These are phyloP conservation scores for Caenorhabditis becei DNA, from an alignment of 2,888 invertebrate species.

Conservation along the genomic window DNA sequence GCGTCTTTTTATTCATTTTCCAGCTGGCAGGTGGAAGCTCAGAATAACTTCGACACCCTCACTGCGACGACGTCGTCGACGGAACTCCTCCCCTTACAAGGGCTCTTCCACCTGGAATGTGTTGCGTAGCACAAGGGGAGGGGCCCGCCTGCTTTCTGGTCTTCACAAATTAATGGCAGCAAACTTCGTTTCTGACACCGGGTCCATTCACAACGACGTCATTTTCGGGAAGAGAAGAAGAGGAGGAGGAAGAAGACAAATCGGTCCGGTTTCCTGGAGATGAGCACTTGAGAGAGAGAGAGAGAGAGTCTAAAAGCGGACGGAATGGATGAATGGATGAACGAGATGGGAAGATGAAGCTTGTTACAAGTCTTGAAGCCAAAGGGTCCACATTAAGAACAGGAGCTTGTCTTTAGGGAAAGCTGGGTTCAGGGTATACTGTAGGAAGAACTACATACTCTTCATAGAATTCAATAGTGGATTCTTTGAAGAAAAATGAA, in stretches of 20 bases:
- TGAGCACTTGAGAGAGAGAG: background rate
- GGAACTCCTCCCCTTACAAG: background rate
- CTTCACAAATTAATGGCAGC: constrained; percentile 22
- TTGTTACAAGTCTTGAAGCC: no score
- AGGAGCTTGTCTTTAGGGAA: background rate
- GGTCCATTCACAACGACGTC: no score
- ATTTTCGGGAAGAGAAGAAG: constrained; percentile 10
- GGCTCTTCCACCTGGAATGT: constrained; percentile 20
- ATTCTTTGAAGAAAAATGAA: no score
- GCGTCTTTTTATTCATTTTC: constrained; percentile 15
- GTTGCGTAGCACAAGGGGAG: background rate
- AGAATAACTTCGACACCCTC: constrained; percentile 38
- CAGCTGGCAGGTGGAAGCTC: constrained; percentile 30
- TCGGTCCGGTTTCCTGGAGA: constrained; percentile 20
- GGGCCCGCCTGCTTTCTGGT: background rate
- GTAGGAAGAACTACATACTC: no score
- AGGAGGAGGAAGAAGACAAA: constrained; percentile 30
- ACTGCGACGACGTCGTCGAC: constrained; percentile 6
- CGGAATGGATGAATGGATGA: background rate
- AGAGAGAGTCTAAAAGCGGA: background rate
- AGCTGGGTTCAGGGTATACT: background rate
- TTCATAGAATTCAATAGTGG: no score
- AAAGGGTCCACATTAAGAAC: background rate
- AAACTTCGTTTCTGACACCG: constrained; percentile 17
- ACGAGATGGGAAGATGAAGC: background rate